These are phyloP conservation scores for Agelas oroides DNA, from an alignment of 37 sponge, comb jelly and placozoan species.

Conservation along the genomic window DNA sequence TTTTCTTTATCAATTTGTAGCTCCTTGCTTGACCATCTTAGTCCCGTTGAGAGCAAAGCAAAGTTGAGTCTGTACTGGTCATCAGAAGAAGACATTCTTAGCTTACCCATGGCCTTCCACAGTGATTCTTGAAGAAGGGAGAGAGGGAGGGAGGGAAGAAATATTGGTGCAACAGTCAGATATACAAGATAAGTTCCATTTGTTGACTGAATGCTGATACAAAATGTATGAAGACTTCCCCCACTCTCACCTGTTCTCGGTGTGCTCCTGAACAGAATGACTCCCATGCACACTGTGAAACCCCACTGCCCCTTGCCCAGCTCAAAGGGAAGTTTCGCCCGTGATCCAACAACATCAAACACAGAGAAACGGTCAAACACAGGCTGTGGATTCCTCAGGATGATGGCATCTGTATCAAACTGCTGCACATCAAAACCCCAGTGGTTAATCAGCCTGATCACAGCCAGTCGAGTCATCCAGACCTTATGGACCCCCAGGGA, in stretches of 20 bases:
- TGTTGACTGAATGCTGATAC: no score
- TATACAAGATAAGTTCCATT: no score
- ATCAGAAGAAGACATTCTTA: not conserved
- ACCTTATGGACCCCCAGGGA: not conserved
- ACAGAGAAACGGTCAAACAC: slow-evolving; percentile 16
- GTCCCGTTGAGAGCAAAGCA: not conserved
- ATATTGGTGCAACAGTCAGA: no score
- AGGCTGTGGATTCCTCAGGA: slow-evolving; percentile 39
- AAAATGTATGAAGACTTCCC: no score
- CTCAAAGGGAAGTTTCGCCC: slow-evolving; percentile 46
- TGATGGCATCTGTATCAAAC: slow-evolving; percentile 56
- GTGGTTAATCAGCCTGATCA: slow-evolving; percentile 39
- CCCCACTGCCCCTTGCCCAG: slow-evolving; percentile 38
- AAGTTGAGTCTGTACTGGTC: slow-evolving; percentile 31
- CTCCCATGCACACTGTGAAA: slow-evolving; percentile 59
- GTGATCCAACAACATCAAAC: slow-evolving; percentile 14
- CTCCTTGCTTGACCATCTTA: slow-evolving; percentile 11
- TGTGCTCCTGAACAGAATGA: slow-evolving; percentile 16
- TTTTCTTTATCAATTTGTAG: no score
- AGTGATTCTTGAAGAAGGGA: not conserved
- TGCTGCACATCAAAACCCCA: slow-evolving; percentile 36
- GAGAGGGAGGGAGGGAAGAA: no score
- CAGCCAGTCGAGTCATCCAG: slow-evolving; percentile 30
- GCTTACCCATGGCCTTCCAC: slow-evolving; percentile 10
- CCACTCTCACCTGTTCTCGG: slow-evolving; percentile 34